Conservation (phyloP, 2,113 vertebrate species). For the Alligator sinensis region DNA sequence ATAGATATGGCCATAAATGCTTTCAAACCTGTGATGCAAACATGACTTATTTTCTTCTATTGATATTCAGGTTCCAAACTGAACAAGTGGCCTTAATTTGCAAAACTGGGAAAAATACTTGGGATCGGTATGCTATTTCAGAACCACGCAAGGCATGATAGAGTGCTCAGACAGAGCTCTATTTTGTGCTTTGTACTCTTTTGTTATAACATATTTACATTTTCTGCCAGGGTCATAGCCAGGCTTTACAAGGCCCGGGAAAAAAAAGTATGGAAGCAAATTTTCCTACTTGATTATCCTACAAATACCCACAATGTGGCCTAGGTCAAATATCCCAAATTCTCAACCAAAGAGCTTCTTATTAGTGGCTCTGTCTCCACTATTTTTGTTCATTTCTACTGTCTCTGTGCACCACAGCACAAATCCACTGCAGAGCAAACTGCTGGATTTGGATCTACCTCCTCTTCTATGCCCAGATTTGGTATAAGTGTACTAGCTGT, state of each 20-base stretch:
- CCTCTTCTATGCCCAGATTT: background rate
- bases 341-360: background rate
- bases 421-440: background rate
- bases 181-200: conserved; percentile 40
- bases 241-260: conserved; percentile 40
- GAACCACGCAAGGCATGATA: conserved; percentile 51
- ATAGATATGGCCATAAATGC: background rate
- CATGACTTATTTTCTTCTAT: conserved; percentile 65
- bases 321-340: background rate
- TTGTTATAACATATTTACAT: conserved; percentile 22
- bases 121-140: conserved; percentile 82
- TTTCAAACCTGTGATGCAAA: conserved; percentile 61
- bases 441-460: background rate
- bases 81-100: conserved; percentile 85
- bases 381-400: background rate
- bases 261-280: background rate
- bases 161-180: conserved; percentile 59
- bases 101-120: conserved; percentile 86
- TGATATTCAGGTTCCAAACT: conserved; percentile 84
- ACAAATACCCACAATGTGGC: background rate
- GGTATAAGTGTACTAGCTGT: background rate
- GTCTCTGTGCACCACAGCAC: background rate
- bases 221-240: conserved; percentile 55
- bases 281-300: background rate
- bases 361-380: background rate